Evolutionary conservation across 1,140 invertebrate species (phyloP).

Genomic region (Hirudo medicinalis): DNA sequence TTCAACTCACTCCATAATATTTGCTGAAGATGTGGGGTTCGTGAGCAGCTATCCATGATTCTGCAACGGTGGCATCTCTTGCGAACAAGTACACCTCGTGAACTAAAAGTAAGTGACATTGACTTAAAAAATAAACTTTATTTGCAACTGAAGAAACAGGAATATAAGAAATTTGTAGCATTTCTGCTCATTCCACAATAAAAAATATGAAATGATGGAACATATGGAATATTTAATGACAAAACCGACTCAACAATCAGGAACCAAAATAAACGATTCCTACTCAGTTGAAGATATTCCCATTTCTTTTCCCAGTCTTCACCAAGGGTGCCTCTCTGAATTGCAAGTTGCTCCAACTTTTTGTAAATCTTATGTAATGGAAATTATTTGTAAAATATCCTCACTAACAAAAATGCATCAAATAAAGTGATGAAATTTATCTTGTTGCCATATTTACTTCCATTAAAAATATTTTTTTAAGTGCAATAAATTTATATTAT

Average conservation of each 20-base stretch:
- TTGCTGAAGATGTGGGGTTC: constrained; percentile 93
- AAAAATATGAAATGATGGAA: not conserved
- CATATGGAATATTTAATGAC: not conserved
- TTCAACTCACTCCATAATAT: constrained; percentile 57
- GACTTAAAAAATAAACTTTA: not conserved
- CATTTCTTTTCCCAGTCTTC: constrained; percentile 95
- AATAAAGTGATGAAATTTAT: not conserved
- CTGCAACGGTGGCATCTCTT: constrained; percentile 93
- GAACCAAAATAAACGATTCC: constrained; percentile 37
- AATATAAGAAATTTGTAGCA: not conserved
- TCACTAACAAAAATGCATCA: not conserved
- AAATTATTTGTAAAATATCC: not conserved
- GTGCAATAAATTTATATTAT: too few species aligned
- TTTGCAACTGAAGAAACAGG: not conserved
- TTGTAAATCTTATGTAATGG: constrained; percentile 45
- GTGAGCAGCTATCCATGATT: constrained; percentile 95
- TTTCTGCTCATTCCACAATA: too few species aligned
- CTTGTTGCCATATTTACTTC: not conserved
- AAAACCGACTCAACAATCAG: not conserved
- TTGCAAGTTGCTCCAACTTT: constrained; percentile 74
- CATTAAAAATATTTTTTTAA: not conserved
- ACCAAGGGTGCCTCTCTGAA: constrained; percentile 77
- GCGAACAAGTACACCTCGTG: constrained; percentile 99
- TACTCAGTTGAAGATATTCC: constrained; percentile 88
- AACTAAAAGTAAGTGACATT: constrained; percentile 46